Conservation (phyloP, 2,888 invertebrate species). For the Laspeyria flexula region DNA sequence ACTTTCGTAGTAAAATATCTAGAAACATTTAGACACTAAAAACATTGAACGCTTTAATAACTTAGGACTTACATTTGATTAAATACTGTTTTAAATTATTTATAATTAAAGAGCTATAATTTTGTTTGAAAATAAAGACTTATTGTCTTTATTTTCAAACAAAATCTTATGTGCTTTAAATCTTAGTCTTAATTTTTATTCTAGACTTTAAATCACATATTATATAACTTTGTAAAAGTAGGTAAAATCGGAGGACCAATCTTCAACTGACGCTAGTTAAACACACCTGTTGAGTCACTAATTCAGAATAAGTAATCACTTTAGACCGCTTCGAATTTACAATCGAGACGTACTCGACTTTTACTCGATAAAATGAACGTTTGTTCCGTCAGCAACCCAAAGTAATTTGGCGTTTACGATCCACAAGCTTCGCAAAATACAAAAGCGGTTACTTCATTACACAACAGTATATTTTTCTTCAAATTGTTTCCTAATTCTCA, state of each 20-base stretch:
- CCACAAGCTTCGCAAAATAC: slow-evolving; percentile 42
- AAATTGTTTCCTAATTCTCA: slow-evolving; percentile 47
- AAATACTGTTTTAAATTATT: too few species aligned
- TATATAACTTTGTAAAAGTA: too few species aligned
- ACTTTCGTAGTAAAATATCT: neutral
- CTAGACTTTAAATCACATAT: too few species aligned
- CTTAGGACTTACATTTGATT: too few species aligned
- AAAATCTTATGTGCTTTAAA: too few species aligned
- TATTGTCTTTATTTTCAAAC: too few species aligned
- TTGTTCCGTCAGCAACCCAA: slow-evolving; percentile 29
- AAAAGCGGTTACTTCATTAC: slow-evolving; percentile 45
- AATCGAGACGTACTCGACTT: slow-evolving; percentile 26
- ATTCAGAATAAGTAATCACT: slow-evolving; percentile 41
- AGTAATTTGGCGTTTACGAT: slow-evolving; percentile 44
- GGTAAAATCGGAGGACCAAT: slow-evolving; percentile 20
- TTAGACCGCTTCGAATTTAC: slow-evolving; percentile 23
- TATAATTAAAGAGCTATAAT: too few species aligned
- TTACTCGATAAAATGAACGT: slow-evolving; percentile 32
- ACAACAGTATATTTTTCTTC: slow-evolving; percentile 45
- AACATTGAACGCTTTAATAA: too few species aligned
- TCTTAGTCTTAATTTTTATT: too few species aligned
- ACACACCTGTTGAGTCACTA: slow-evolving; percentile 45
- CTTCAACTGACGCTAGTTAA: slow-evolving; percentile 35
- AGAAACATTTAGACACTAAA: slow-evolving; percentile 17
- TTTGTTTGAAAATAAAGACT: too few species aligned